Base-by-base conservation (phyloP, 2,888 invertebrate species). In the Brenthis ino region DNA sequence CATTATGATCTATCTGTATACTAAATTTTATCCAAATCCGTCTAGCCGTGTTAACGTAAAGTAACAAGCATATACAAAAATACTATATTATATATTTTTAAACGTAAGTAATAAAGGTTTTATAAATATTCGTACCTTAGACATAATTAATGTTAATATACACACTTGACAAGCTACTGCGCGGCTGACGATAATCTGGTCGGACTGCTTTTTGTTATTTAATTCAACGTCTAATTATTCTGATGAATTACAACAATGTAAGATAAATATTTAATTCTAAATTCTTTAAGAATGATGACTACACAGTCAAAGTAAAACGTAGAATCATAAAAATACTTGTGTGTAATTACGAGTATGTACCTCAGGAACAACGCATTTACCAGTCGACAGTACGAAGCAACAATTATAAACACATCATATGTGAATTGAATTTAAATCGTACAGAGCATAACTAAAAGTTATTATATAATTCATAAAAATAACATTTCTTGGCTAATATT, bases 361-460 rank as follows among this genome's bases (percentile, higher is more conserved):
- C 48, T 50, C 48, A 60, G 55, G 55, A 60, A 60, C 60, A 55
- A 58, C 65, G 37, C 33, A 43, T 54, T 58, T 54, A 20, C 28
- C 43, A 47, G 14, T 60, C n/a, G 33, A 66, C 66, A 66, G 33
- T 60, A 60, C 60, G 33, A 28, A 43, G 33, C 14, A 43, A 55
- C 28, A 60, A 66, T 66, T 66, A 66, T 66, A 60, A 60, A 47
- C 14, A 55, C 54, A 66, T 66, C 48, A 60, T 55, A 60, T 50
- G 60, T 60, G 58, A 66, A 66, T 66, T 60, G 60, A 60, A 66
- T 60, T 66, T 60, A 66, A 66, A 55, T 55, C 50, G n/a, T 57
- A 54, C 54, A 60, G n/a, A 48, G 48, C 48, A 54, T 50, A 55
- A 43, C 50, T 50, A 60, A 60, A 55, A 48, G 20, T 13, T 60